phyloP scores from a whole-genome alignment of 2,113 vertebrate species.

The Dolichallabes microphthalmus region DNA sequence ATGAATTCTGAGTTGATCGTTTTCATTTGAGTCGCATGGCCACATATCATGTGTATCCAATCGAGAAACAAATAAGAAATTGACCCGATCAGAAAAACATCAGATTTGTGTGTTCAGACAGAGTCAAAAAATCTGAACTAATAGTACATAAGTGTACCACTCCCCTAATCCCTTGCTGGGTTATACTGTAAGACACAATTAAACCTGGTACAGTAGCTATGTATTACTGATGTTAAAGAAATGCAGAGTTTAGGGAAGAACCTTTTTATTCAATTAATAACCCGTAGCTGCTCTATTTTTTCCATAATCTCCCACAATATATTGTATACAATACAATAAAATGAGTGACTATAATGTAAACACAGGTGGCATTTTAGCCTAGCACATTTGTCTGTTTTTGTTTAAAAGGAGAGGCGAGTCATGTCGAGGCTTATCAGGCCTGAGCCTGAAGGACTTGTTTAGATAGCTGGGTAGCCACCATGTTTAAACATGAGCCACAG shows the following conservation, averaged over 20 bases:
- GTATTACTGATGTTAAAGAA: not conserved
- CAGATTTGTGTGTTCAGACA: too few relatives aligned
- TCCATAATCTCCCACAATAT: conserved; percentile 23
- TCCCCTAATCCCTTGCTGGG: conserved; percentile 9
- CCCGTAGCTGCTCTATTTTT: not conserved
- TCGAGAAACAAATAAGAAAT: too few relatives aligned
- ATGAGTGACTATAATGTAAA: not conserved
- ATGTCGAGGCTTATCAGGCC: conserved; percentile 45
- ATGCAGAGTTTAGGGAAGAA: not conserved
- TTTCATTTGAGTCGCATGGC: too few relatives aligned
- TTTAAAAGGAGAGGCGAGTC: conserved; percentile 38
- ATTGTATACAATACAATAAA: conserved; percentile 18
- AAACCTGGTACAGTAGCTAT: not conserved
- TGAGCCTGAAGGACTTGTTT: conserved; percentile 52
- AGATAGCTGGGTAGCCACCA: conserved; percentile 46
- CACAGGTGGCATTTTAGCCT: conserved; percentile 21
- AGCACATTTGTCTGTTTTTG: conserved; percentile 41
- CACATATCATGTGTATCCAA: too few relatives aligned
- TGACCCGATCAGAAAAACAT: too few relatives aligned
- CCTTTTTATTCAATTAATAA: not conserved
- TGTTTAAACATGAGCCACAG: conserved; percentile 55
- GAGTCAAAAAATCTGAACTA: too few relatives aligned
- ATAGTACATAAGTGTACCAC: not conserved
- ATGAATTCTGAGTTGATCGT: too few relatives aligned
- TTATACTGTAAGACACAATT: conserved; percentile 2